Conservation (phyloP, 2,113 vertebrate genomes). For the Macaca nemestrina region DNA sequence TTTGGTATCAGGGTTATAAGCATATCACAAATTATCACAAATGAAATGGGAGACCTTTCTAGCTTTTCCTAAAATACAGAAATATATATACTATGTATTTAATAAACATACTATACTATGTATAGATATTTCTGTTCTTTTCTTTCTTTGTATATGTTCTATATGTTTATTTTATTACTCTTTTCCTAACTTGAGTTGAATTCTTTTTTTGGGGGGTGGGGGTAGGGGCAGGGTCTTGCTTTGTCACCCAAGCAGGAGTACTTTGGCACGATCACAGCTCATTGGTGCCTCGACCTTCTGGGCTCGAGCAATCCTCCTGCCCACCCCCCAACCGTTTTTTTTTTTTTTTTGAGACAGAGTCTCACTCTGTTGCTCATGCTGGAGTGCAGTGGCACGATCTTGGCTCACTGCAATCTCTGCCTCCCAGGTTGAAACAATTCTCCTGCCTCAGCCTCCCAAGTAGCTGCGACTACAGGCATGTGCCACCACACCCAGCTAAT, state of each 20-base stretch:
- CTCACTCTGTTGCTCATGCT: background rate
- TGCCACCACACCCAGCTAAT: background rate
- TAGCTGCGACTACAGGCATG: background rate
- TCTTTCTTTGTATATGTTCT: background rate
- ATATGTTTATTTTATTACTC: background rate
- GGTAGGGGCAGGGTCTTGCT: background rate
- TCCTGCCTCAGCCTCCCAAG: background rate
- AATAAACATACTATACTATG: background rate
- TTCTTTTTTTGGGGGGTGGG: background rate
- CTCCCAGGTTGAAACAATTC: background rate
- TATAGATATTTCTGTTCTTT: background rate
- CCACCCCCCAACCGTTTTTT: rapidly evolving
- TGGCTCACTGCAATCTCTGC: background rate
- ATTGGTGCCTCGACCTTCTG: background rate
- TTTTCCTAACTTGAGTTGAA: constrained; percentile 8
- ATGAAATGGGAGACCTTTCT: background rate
- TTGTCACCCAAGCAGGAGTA: background rate
- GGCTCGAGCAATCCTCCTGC: background rate
- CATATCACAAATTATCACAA: background rate
- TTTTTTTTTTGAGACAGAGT: too few species aligned
- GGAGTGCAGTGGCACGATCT: background rate
- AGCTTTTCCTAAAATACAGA: background rate
- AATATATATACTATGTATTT: background rate
- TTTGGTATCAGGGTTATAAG: background rate
- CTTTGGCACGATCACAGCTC: background rate